Conservation (phyloP, 2,888 invertebrate species). For the Empis livida region DNA sequence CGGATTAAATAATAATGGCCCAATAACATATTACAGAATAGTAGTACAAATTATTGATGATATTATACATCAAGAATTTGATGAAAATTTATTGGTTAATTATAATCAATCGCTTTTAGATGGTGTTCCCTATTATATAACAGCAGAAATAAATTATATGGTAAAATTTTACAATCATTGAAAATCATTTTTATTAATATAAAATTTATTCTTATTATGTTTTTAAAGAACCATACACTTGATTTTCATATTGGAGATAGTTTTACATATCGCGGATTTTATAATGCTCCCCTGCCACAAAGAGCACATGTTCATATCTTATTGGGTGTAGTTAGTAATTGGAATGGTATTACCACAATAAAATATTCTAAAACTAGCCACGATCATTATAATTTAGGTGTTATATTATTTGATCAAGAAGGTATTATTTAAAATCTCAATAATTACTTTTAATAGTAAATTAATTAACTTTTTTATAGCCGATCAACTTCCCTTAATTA, state of each 20-base stretch:
- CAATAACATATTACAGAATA: slow-evolving; percentile 59
- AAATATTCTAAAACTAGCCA: slow-evolving; percentile 48
- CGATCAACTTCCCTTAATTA: slow-evolving; percentile 32
- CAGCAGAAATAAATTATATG: slow-evolving; percentile 62
- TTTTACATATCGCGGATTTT: slow-evolving; percentile 56
- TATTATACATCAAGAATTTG: slow-evolving; percentile 49
- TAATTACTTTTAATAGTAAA: background rate
- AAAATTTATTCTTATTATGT: background rate
- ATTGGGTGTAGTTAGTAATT: slow-evolving; percentile 56
- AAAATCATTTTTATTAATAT: background rate
- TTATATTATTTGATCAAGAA: slow-evolving; percentile 27
- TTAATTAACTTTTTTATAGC: slow-evolving; percentile 4
- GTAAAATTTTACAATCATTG: slow-evolving; percentile 24
- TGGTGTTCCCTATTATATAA: slow-evolving; percentile 65
- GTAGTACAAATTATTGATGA: slow-evolving; percentile 54
- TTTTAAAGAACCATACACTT: slow-evolving; percentile 44
- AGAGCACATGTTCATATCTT: slow-evolving; percentile 52
- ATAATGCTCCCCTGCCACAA: slow-evolving; percentile 58
- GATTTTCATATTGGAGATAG: slow-evolving; percentile 69
- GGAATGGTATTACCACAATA: slow-evolving; percentile 49
- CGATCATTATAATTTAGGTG: slow-evolving; percentile 25
- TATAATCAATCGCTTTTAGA: slow-evolving; percentile 52
- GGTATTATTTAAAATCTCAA: too few relatives aligned
- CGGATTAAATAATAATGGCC: slow-evolving; percentile 63
- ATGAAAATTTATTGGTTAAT: slow-evolving; percentile 46